Base-by-base conservation (phyloP, 2,888 invertebrate species). In the Pollenia griseotomentosa region DNA sequence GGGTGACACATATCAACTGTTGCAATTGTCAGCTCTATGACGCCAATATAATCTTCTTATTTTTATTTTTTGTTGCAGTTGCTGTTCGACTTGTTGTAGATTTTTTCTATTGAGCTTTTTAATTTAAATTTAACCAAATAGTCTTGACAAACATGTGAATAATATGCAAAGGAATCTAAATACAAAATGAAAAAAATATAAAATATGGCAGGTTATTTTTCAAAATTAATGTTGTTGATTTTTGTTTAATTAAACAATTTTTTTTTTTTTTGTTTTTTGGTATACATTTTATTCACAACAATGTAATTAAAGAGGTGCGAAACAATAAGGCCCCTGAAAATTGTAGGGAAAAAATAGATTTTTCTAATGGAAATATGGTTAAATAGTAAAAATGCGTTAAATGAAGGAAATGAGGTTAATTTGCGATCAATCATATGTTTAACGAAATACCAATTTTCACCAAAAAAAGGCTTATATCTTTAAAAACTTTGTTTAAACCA, bases 61-160 rank as follows among this genome's bases (percentile, higher is more conserved):
- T 71, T 68, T 33, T 55, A 55, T 77, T 70, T 46, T 11, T 53
- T 33, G 11, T 73, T 12, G 19, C 55, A 14, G 42, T 74, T 44
- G 23, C 16, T 46, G 23, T 46, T 73, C 33, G 6, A 5, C 46
- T 59, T 46, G n/a, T 73, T 61, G 53, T 55, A 33, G 33, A 33
- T 61, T 2, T n/a, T n/a, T 40, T 9, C 7, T 55, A 33, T 63
- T 57, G 65, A 86, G 57, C 79, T 65, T 75, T 65, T 86, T 71
- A 75, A 57, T 75, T 86, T 79, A 66, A 61, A 53, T 79, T 86
- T 74, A 70, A 77, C 63, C 65, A 83, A 75, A 79, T 74, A 70
- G 65, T 83, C 73, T 68, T 78, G 65, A 78, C 51, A 74, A 73
- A 59, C 40, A 61, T 78, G 73, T 73, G 78, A 79, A 66, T 73